Evolutionary conservation across 2,888 invertebrate genomes (phyloP).

Genomic region (Synanthedon tipuliformis): DNA sequence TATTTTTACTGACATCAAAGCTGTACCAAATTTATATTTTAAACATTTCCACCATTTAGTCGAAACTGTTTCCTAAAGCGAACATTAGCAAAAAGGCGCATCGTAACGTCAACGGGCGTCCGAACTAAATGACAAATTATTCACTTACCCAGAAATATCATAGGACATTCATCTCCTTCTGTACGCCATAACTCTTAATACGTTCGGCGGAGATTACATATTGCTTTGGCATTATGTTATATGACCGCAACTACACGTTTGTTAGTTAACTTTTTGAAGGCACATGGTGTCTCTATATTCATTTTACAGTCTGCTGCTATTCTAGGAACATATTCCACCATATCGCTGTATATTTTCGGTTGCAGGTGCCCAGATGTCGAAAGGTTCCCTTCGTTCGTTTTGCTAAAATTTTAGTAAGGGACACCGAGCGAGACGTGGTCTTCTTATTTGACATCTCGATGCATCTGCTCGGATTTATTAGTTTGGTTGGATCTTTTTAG

Average conservation of each 20-base stretch:
- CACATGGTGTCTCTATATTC: conserved; percentile 59
- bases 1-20: conserved; percentile 4
- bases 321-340: conserved; percentile 63
- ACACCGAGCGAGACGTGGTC: conserved; percentile 40
- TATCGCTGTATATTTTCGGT: conserved; percentile 53
- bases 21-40: conserved; percentile 8
- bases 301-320: conserved; percentile 69
- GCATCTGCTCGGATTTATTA: conserved; percentile 55
- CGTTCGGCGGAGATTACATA: conserved; percentile 13
- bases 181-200: conserved; percentile 10
- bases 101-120: conserved; percentile 52
- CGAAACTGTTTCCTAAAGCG: conserved; percentile 28
- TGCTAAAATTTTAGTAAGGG: conserved; percentile 33
- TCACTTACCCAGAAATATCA: conserved; percentile 22
- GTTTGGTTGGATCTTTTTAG: conserved; percentile 19
- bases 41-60: conserved; percentile 24
- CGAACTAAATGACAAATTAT: conserved; percentile 58
- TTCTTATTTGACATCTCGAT: conserved; percentile 36
- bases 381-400: conserved; percentile 30
- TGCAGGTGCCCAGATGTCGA: conserved; percentile 66
- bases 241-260: conserved; percentile 15
- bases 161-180: not conserved
- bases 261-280: conserved; percentile 47
- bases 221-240: conserved; percentile 8
- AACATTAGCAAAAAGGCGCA: conserved; percentile 52